Base-by-base conservation (phyloP, 2,888 invertebrate species). In the Lithodes maja region DNA sequence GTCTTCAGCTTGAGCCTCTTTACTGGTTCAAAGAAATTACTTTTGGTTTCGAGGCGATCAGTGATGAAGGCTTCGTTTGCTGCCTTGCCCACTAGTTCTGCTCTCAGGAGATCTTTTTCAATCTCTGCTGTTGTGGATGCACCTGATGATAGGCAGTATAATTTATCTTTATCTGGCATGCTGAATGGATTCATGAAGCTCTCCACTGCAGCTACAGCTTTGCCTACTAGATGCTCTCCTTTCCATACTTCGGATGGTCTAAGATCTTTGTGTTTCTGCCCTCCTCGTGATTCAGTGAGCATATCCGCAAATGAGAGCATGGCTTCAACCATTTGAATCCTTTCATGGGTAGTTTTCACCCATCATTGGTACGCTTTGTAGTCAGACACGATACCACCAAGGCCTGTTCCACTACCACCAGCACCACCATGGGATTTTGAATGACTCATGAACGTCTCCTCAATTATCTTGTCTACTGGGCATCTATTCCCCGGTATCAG, bases 1-100 rank as follows among this genome's bases (percentile, higher is more conserved):
- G 78, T 78, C 78, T 78, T 78, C 78, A 78, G 53, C 53, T 78
- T 78, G 49, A 78, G 3, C 53, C 49, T 78, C 50, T 78, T 78
- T 9, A 78, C 49, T 3, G 78, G 78, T n/a, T 78, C 78, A n/a
- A 78, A 78, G 78, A 78, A 78, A 50, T 78, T n/a, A 15, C 3
- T 3, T 49, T 78, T 78, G 75, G 75, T 75, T 17, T n/a, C 74
- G n/a, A 74, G 74, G 3, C 74, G 5, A n/a, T 74, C 12, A 15
- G 5, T 17, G 5, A 74, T 74, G 74, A 74, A 74, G 15, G 5
- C 12, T 74, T 74, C 74, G 5, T 17, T 74, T 7, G 74, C 74
- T 74, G 5, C 74, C n/a, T 74, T 74, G 12, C 74, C 74, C n/a
- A n/a, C n/a, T n/a, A 15, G 61, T 61, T 61, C 61, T 61, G 5